Base-by-base conservation (phyloP, 2,113 vertebrate species). In the Pterocles gutturalis region DNA sequence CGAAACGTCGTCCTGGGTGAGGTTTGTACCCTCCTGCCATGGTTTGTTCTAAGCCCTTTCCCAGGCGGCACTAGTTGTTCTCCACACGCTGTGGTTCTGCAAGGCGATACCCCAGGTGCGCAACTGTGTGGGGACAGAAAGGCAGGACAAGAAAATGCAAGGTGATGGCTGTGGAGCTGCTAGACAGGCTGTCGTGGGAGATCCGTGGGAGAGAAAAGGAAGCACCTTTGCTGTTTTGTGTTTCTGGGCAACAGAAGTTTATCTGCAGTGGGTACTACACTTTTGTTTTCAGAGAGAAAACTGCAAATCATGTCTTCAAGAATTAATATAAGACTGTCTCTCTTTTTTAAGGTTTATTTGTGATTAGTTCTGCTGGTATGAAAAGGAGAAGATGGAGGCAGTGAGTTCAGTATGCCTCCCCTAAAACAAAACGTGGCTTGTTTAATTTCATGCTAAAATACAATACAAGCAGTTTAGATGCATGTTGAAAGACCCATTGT, bases 31-130 rank as follows among this genome's bases (percentile, higher is more conserved):
- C 96, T 94, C 88, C 81, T 90, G 89, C 90, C 96, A 33, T 94
- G 72, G 96, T 97, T 97, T 94, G 96, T 97, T 97, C 93, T 85
- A 90, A 98, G 93, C 79, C 92, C 69, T 96, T 97, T 97, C 78
- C 93, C 94, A 95, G 96, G 61, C 58, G 93, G 96, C 75, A 21
- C 92, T 97, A 97, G 43, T 96, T 85, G 61, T 96, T 91, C 84
- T 83, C 91, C 84, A 21, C 29, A 5, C 29, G 93, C 22, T 70
- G 89, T 77, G 70, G 83, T 80, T 80, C 36, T 88, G 95, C 75
- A 95, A 98, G 71, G 36, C 1, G 61, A 96, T 90, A 94, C 29
- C n/a, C 1, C 41, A 41, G 41, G 11, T 66, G 70, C 29, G 17
- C 58, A 76, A 65, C 72, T 81, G 51, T 73, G 72, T 34, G 20